Percentiles rank a stretch among this genome's conserved stretches.
Evolutionary conservation across 2,113 vertebrate species (phyloP).

Genomic region (Vulpes ferrilata): DNA sequence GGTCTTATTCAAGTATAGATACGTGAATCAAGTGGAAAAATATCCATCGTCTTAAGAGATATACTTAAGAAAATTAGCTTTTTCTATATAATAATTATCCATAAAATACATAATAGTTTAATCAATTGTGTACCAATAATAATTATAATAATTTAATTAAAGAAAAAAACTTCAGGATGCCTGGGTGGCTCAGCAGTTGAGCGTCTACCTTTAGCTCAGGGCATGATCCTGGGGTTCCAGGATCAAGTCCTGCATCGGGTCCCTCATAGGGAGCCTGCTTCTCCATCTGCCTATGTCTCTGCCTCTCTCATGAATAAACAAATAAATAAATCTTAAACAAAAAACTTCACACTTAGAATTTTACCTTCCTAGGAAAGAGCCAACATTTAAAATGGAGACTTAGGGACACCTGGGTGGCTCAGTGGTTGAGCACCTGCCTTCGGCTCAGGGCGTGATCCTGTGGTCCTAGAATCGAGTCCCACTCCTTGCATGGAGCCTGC

Average conservation of each 20-base stretch:
- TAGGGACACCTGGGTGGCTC: neutral
- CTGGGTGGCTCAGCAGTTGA: too few relatives aligned
- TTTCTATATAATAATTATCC: constrained; percentile 3
- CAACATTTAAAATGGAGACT: neutral
- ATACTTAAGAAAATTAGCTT: neutral
- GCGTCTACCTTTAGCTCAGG: too few relatives aligned
- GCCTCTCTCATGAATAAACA: too few relatives aligned
- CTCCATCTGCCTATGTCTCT: too few relatives aligned
- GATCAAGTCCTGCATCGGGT: too few relatives aligned
- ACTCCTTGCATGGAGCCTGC: too few relatives aligned
- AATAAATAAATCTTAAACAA: too few relatives aligned
- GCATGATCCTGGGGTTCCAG: too few relatives aligned
- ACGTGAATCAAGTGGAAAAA: neutral
- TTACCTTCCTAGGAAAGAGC: neutral
- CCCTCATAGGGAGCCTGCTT: too few relatives aligned
- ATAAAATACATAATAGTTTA: neutral
- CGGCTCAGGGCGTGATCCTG: too few relatives aligned
- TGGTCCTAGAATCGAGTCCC: too few relatives aligned
- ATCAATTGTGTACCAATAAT: neutral
- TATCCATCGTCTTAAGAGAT: neutral
- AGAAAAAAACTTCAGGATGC: neutral
- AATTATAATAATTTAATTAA: neutral
- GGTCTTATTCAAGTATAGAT: neutral
- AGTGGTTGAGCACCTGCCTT: too few relatives aligned
- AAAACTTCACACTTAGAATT: neutral